These are phyloP conservation scores for Halcyon leucocephala DNA, from an alignment of 2,797 vertebrate species.

Conservation along the genomic window DNA sequence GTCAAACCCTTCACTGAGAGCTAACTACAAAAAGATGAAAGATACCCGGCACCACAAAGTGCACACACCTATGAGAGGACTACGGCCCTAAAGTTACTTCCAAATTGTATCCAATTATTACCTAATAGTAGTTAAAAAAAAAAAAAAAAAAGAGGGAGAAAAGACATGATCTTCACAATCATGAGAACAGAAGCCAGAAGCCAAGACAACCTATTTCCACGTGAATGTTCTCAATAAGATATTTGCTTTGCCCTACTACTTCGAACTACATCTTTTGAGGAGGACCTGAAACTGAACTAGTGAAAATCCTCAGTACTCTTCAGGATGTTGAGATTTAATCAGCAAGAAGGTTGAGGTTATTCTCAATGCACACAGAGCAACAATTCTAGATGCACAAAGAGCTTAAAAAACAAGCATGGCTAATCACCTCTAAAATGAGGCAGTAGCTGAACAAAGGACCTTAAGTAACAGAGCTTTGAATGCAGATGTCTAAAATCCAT, in stretches of 20 bases:
- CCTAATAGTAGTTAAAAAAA: neutral
- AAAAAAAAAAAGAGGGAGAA: no score
- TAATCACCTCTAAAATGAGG: neutral
- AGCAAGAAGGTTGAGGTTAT: neutral
- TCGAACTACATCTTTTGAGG: neutral
- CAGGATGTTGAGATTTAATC: neutral
- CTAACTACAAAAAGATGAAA: neutral
- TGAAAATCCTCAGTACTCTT: neutral
- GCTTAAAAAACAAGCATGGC: neutral
- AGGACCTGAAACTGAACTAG: neutral
- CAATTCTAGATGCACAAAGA: neutral
- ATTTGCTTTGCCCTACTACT: neutral
- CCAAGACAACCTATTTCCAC: neutral
- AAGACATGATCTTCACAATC: neutral
- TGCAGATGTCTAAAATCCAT: neutral
- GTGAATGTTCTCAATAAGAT: fast-evolving
- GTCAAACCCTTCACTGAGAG: neutral
- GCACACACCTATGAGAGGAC: neutral
- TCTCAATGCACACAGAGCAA: neutral
- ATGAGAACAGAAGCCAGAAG: neutral
- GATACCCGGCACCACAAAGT: neutral
- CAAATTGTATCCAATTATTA: neutral
- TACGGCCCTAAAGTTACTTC: neutral
- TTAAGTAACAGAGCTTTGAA: neutral
- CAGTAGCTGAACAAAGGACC: neutral